Percentiles rank a stretch among this genome's conserved stretches.
These are phyloP conservation scores for Trinorchestia longiramus DNA, from an alignment of 1,140 invertebrate genomes.

Conservation along the genomic window DNA sequence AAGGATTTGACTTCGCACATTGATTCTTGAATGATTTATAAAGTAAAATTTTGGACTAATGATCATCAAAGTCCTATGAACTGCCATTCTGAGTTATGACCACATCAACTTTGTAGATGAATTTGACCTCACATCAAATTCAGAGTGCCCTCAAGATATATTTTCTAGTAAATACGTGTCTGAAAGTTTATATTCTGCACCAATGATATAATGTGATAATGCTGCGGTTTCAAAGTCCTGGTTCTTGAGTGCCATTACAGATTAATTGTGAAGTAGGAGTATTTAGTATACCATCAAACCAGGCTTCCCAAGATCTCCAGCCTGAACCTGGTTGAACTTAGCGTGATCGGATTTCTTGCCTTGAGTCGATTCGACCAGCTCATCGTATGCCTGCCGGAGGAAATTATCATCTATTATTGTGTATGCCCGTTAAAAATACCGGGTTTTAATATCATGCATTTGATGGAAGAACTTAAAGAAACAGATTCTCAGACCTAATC, in stretches of 20 bases:
- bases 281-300: not conserved
- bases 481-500: no score
- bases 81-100: not conserved
- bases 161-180: not conserved
- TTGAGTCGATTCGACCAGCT: not conserved
- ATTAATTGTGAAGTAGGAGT: not conserved
- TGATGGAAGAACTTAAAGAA: no score
- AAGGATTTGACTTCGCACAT: not conserved
- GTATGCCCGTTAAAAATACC: no score
- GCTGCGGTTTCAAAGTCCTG: not conserved
- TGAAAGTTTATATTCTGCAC: not conserved
- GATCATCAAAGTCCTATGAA: not conserved
- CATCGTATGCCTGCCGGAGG: not conserved
- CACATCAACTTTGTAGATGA: no score
- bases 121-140: not conserved
- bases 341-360: not conserved
- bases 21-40: not conserved
- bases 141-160: not conserved
- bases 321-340: not conserved
- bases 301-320: not conserved
- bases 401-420: no score
- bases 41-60: not conserved
- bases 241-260: not conserved
- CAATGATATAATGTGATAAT: not conserved
- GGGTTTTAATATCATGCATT: no score